These are phyloP conservation scores for Phengaris alcon DNA, from an alignment of 2,888 invertebrate species.

Conservation along the genomic window DNA sequence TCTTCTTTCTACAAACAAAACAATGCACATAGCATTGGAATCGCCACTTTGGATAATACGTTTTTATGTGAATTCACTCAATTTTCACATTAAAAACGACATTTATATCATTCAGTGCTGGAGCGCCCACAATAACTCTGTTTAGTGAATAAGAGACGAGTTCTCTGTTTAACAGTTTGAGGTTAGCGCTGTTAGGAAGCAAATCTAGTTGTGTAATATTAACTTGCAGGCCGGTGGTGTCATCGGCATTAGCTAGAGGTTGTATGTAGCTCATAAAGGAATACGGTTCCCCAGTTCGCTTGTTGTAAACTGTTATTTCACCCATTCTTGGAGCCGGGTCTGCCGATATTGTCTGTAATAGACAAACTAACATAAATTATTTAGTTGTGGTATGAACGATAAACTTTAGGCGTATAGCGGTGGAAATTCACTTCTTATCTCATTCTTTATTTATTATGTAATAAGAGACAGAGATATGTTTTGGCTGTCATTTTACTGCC, in stretches of 20 bases:
- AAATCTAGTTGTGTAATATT: slow-evolving; percentile 52
- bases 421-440: too few relatives aligned
- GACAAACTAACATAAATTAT: not conserved
- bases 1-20: not conserved
- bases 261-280: slow-evolving; percentile 53
- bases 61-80: not conserved
- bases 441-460: too few relatives aligned
- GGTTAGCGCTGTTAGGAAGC: slow-evolving; percentile 57
- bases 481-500: too few relatives aligned
- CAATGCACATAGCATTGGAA: not conserved
- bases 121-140: slow-evolving; percentile 54
- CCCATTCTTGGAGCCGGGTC: slow-evolving; percentile 44
- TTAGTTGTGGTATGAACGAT: too few relatives aligned
- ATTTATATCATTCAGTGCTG: slow-evolving; percentile 52
- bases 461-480: too few relatives aligned
- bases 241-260: slow-evolving; percentile 46
- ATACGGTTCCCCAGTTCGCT: slow-evolving; percentile 56
- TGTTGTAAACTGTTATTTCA: slow-evolving; percentile 61
- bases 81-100: slow-evolving; percentile 53
- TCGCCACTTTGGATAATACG: not conserved
- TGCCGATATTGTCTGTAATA: slow-evolving; percentile 51
- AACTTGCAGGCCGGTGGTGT: slow-evolving; percentile 48
- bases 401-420: too few relatives aligned
- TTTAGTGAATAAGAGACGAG: slow-evolving; percentile 47
- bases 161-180: slow-evolving; percentile 50